These are phyloP conservation scores for Acarapis woodi DNA, from an alignment of 1,140 invertebrate species.

Conservation along the genomic window DNA sequence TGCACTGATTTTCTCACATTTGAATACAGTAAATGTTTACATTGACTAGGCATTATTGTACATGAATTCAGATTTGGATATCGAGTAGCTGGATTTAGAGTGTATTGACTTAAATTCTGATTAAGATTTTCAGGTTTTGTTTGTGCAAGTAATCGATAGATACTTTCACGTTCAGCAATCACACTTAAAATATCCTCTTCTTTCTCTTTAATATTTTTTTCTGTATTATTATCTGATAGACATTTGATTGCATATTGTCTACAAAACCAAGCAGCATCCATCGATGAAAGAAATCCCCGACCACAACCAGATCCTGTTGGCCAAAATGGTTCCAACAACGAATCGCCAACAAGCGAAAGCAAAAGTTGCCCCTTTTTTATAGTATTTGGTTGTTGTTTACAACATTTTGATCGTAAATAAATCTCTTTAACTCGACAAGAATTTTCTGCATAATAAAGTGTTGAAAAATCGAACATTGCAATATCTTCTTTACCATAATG, in stretches of 20 bases:
- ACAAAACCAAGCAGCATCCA: constrained; percentile 88
- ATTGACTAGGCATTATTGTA: constrained; percentile 34
- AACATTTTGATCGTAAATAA: background rate
- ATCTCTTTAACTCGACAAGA: constrained; percentile 32
- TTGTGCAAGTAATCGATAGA: constrained; percentile 64
- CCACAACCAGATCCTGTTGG: constrained; percentile 91
- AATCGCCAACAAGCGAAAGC: constrained; percentile 8
- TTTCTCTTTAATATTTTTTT: too few species aligned
- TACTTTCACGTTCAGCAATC: constrained; percentile 71
- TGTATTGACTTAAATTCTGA: constrained; percentile 57
- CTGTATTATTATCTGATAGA: background rate
- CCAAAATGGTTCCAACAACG: constrained; percentile 36
- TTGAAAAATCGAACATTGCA: constrained; percentile 98
- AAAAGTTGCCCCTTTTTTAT: constrained; percentile 2
- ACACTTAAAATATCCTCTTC: constrained; percentile 20
- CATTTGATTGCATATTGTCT: constrained; percentile 36
- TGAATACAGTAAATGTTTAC: constrained; percentile 15
- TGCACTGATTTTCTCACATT: too few species aligned
- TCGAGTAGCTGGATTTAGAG: constrained; percentile 51
- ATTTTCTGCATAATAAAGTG: constrained; percentile 91
- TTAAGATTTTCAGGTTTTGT: constrained; percentile 84
- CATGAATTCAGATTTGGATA: constrained; percentile 24
- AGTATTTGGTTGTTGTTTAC: background rate
- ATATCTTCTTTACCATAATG: constrained; percentile 92
- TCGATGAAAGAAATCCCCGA: constrained; percentile 70